Evolutionary conservation across 2,888 invertebrate genomes (phyloP), one percentile per base, ranked within the genome.

Genomic region (Orthosia incerta): DNA sequence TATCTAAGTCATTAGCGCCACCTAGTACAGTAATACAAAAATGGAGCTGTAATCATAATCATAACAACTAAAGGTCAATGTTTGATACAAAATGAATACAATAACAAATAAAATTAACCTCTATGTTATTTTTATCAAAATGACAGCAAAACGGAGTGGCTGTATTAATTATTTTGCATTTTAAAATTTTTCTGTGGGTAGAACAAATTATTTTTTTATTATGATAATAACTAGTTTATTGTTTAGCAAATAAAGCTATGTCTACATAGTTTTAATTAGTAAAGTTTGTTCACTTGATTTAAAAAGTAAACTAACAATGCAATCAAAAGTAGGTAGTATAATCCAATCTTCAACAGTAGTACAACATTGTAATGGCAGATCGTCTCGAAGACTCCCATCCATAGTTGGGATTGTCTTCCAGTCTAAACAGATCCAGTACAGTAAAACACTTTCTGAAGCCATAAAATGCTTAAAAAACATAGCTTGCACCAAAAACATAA

Each of bases 1-100:
- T 63, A 20, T n/a, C n/a, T 51, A 48, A 13, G 4, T 23, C 15
- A 63, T 12, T 67, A 82, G 51, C 64, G 57, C 72, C 82, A 82
- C 31, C 64, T 82, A 68, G 61, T 16, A 16, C 12, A 4, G 4
- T 13, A 26, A 23, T 13, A 61, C 12, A 4, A 57, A 67, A 60
- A 26, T 48, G 7, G n/a, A 62, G 15, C 20, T 64, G 45, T n/a
- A 60, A 31, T 48, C n/a, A 20, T 69, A 39, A 9, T 39, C 39
- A 39, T 39, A 55, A 13, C 20, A 48, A n/a, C 0, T 46, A 60
- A 26, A 73, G 70, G 73, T 77, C 70, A 71, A 68, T 31, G 9
- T 11, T 26, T 11, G n/a, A 5, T 16, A 48, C 12, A 55, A 68
- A 51, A 51, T 53, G 0, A n/a, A 20, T 15, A 51, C 15, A 63